phyloP scores from a whole-genome alignment of 2,797 vertebrate species.

The Sebastes flavidus region DNA sequence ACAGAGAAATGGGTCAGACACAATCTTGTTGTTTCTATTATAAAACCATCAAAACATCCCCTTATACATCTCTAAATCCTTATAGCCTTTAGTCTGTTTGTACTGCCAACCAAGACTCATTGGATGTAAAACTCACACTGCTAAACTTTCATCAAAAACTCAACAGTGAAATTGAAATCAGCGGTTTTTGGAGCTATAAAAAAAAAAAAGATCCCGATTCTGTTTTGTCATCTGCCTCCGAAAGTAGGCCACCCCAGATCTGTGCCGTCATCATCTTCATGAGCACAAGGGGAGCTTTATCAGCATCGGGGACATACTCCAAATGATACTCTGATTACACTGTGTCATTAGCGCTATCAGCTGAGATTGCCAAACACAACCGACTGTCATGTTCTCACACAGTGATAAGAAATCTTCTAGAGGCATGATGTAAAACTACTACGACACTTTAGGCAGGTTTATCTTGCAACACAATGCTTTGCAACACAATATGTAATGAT shows the following conservation, averaged over 20 bases:
- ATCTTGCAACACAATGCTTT: background rate
- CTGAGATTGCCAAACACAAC: background rate
- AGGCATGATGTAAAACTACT: background rate
- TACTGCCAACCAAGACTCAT: background rate
- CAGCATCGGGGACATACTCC: background rate
- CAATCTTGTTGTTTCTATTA: background rate
- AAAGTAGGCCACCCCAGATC: slow-evolving; percentile 53
- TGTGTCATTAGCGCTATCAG: slow-evolving; percentile 6
- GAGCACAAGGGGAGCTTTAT: slow-evolving; percentile 19
- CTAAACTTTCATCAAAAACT: background rate
- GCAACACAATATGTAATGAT: background rate
- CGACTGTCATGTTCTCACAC: background rate
- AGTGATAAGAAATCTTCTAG: background rate
- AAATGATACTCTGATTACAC: background rate
- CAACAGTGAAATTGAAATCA: background rate
- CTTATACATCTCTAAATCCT: background rate
- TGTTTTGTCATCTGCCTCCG: slow-evolving; percentile 18
- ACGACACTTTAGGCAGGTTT: background rate
- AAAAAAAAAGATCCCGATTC: background rate
- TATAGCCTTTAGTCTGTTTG: background rate
- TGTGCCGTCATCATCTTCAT: slow-evolving; percentile 13
- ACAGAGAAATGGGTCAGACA: background rate
- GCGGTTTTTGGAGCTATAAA: background rate
- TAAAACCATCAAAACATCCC: background rate
- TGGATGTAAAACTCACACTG: background rate